Evolutionary conservation across 2,888 invertebrate species (phyloP), one percentile per base, ranked within the genome.

Genomic region (Steinernema carpocapsae): DNA sequence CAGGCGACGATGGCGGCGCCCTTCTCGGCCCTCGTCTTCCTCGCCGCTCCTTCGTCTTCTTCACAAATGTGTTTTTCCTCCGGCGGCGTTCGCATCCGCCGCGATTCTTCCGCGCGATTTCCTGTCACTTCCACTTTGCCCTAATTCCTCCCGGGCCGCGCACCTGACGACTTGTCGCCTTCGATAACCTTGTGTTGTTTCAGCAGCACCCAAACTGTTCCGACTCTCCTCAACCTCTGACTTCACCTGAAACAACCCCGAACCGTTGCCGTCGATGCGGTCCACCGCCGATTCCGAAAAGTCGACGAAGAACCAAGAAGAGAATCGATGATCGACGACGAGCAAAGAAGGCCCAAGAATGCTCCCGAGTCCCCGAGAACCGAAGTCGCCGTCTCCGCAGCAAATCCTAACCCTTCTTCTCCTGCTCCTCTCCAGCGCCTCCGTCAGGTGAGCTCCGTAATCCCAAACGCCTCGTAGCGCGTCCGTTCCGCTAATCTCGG

Each of bases 31-130:
- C 37, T 37, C 37, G 4, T 37, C 37, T 37, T 37, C 37, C 10
- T 37, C 37, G 37, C 4, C 37, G 37, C 37, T 37, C 37, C 37
- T 37, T 37, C 37, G 37, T 10, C 37, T 6, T 37, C 37, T 37
- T 37, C 37, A 6, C 32, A 32, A 32, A 64, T 64, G 64, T 64
- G 64, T 64, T 64, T 64, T 64, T 37, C 37, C 37, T 37, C 37
- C 64, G 64, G 64, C 37, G 64, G 26, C 56, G 56, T 37, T 37
- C 37, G 37, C 37, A 37, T n/a, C 37, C 37, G 37, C 37, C 37
- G 32, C 64, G 64, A 64, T 64, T 64, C 64, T 64, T 64, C 64
- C 64, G 64, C 64, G 64, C 64, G 32, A 64, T 64, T 64, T 64
- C 32, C 64, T 64, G 64, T 64, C 64, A 64, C 64, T 64, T 32